A percentile compares a stretch with the other conserved stretches of the same genome.
Evolutionary conservation across 1,140 invertebrate genomes (phyloP).

Genomic region (Tetragonula clypearis): DNA sequence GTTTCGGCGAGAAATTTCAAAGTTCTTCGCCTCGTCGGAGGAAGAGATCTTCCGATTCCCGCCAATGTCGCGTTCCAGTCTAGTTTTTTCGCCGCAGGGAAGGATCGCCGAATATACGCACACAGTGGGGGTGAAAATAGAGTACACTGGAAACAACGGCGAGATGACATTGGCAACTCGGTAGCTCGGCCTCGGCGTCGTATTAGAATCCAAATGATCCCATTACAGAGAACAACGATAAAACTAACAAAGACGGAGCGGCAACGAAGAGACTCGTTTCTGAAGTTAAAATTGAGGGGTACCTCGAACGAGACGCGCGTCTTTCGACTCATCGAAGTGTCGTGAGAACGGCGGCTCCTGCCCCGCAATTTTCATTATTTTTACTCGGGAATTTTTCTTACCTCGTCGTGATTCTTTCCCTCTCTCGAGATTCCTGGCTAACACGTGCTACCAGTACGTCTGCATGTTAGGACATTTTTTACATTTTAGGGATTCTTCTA

Average conservation of each 20-base stretch:
- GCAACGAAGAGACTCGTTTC: conserved; percentile 55
- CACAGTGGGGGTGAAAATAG: background rate
- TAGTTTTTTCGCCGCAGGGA: background rate
- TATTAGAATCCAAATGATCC: conserved; percentile 77
- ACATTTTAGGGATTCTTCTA: background rate
- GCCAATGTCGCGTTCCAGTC: background rate
- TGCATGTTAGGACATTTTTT: background rate
- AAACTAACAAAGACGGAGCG: conserved; percentile 76
- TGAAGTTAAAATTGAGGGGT: conserved; percentile 66
- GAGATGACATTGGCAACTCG: conserved; percentile 42
- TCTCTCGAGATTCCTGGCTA: background rate
- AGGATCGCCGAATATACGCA: conserved; percentile 3
- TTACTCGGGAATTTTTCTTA: conserved; percentile 38
- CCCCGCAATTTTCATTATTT: conserved; percentile 62
- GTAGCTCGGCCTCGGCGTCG: conserved; percentile 63
- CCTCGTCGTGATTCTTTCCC: background rate
- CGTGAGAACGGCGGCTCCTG: background rate
- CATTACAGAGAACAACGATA: conserved; percentile 76
- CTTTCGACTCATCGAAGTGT: conserved; percentile 35
- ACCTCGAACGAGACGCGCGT: conserved; percentile 30
- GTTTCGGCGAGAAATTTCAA: background rate
- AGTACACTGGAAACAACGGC: background rate
- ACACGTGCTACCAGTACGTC: background rate
- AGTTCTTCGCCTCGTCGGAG: background rate
- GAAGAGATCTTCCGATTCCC: background rate